Conservation (phyloP, 2,888 invertebrate genomes). For the Stomorhina lunata region DNA sequence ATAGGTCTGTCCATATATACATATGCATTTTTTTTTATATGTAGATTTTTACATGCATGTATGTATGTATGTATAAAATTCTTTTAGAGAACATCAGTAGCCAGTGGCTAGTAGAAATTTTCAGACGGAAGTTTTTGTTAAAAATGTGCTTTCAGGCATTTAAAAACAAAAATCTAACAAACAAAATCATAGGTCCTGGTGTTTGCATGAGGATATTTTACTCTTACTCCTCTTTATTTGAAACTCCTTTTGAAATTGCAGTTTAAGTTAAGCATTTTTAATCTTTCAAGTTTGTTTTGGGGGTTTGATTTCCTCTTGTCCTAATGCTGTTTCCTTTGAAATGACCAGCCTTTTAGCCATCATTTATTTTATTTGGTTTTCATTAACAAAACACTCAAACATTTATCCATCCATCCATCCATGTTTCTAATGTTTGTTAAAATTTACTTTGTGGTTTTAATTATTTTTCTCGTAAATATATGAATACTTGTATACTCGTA, state of each 20-base stretch:
- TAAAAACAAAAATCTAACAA: conserved; percentile 21
- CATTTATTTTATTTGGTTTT: conserved; percentile 42
- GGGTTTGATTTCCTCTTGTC: conserved; percentile 31
- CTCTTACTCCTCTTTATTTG: no score
- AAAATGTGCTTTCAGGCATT: conserved; percentile 39
- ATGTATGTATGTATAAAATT: not conserved
- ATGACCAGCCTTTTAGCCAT: not conserved
- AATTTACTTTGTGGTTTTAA: conserved; percentile 51
- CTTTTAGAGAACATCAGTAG: conserved; percentile 6
- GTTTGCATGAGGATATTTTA: conserved; percentile 10
- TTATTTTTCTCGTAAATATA: conserved; percentile 41
- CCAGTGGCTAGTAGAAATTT: not conserved
- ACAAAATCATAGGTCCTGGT: not conserved
- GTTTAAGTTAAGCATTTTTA: conserved; percentile 36
- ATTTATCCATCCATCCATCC: no score
- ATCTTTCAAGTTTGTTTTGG: conserved; percentile 38
- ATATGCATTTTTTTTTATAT: no score
- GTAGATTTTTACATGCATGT: no score
- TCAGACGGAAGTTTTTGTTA: not conserved
- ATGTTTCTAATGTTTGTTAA: conserved; percentile 27
- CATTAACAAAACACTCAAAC: conserved; percentile 41
- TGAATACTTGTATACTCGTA: no score
- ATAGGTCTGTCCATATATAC: no score
- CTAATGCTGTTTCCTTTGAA: not conserved
- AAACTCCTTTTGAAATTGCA: not conserved